Base-by-base conservation (phyloP, 2,113 vertebrate species). In the Cinclus cinclus region DNA sequence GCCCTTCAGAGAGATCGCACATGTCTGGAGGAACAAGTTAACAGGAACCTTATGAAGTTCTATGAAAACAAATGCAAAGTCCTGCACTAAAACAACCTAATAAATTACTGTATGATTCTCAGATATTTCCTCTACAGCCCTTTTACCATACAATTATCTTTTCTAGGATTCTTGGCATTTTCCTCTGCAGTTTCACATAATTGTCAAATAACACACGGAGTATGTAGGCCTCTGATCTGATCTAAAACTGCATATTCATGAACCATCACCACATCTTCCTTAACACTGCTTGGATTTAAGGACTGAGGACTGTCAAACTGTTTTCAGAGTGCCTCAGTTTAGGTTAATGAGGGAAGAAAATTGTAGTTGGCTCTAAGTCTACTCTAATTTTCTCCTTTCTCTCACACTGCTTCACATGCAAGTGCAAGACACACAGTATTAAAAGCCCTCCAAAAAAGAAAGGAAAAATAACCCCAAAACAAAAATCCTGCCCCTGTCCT, bases 191-290 rank as follows among this genome's bases (percentile, higher is more conserved):
- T 53, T 63, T 42, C 64, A 67, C 24, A 25, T 65, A 76, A 80
- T 12, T 68, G 44, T 68, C 39, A 94, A 81, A 70, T n/a, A 86
- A 67, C 46, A 79, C 33, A 85, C 2, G 13, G 65, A 82, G 10
- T 52, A 91, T 10, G 58, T 35, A 93, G 73, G 52, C 62, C 73
- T 87, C 65, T 84, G 60, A 91, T 60, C 42, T 60, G 44, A 92
- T 56, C 77, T 59, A 89, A 67, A 82, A 82, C 15, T 71, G 41
- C 74, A 53, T 9, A 6, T 49, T 73, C 37, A 49, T 59, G 53
- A 91, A 70, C 92, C 73, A 79, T 75, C 65, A 58, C 19, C 4
- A 2, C 27, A 84, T 63, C 62, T 84, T 75, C 87, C 52, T 92
- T 41, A 89, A 65, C 19, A 46, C 15, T 87, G 62, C 42, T 42